These are phyloP conservation scores for Formicarius rufipectus DNA, from an alignment of 2,113 vertebrate species.

Conservation along the genomic window DNA sequence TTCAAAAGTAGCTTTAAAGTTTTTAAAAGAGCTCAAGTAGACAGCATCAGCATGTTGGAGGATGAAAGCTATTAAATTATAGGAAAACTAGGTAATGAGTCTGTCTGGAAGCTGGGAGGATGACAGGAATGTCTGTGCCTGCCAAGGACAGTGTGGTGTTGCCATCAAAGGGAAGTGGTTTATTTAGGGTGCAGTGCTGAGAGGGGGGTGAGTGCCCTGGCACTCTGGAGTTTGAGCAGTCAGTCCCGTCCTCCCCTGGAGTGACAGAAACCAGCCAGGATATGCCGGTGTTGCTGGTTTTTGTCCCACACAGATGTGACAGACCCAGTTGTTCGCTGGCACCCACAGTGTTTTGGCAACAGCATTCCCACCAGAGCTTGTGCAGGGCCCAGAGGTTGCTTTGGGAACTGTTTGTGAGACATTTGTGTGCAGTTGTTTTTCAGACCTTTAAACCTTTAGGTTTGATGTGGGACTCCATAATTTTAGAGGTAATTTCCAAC, in stretches of 20 bases:
- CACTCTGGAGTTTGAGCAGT: too few species aligned
- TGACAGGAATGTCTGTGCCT: not conserved
- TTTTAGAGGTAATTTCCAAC: not conserved
- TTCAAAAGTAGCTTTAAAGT: not conserved
- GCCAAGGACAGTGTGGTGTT: not conserved
- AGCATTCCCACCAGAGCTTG: not conserved
- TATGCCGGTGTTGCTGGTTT: accelerated
- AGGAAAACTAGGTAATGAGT: not conserved
- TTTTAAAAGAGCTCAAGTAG: not conserved
- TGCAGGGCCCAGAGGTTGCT: accelerated
- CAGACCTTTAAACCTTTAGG: not conserved
- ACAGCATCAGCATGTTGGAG: not conserved
- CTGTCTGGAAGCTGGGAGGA: not conserved
- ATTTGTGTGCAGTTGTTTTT: not conserved
- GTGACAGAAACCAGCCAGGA: too few species aligned
- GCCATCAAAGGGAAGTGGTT: not conserved
- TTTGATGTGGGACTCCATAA: accelerated
- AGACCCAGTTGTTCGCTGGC: too few species aligned
- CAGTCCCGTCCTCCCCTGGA: too few species aligned
- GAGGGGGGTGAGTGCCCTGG: not conserved
- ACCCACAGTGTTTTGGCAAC: not conserved
- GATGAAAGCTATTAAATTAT: not conserved
- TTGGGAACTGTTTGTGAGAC: not conserved
- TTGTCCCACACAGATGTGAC: not conserved
- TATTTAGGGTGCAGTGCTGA: not conserved